Conservation (phyloP, 1,140 invertebrate genomes). For the Gryllus bimaculatus region DNA sequence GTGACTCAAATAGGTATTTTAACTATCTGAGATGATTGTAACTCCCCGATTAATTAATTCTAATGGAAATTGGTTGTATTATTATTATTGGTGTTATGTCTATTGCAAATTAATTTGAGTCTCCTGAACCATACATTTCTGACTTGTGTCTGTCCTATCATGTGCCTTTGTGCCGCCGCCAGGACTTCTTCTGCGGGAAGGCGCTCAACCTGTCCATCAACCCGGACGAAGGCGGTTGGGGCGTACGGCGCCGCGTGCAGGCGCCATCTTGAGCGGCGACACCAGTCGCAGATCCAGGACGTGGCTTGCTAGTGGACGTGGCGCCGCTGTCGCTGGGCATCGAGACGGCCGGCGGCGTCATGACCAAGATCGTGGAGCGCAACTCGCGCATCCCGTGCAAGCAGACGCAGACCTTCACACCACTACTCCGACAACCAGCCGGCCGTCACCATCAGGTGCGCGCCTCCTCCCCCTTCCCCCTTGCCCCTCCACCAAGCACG, state of each 20-base stretch:
- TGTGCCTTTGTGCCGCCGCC: slow-evolving; percentile 24
- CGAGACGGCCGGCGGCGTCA: slow-evolving; percentile 56
- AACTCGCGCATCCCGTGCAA: slow-evolving; percentile 58
- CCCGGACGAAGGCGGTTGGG: slow-evolving; percentile 55
- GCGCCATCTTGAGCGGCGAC: slow-evolving; percentile 50
- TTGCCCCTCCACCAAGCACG: no score
- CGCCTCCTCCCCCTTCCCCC: slow-evolving; percentile 35
- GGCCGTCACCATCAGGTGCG: slow-evolving; percentile 58
- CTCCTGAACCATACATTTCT: no score
- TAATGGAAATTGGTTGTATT: no score
- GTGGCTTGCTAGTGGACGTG: slow-evolving; percentile 29
- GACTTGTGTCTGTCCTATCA: no score
- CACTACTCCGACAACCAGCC: slow-evolving; percentile 62
- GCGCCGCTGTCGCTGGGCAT: slow-evolving; percentile 54
- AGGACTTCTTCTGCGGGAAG: slow-evolving; percentile 59
- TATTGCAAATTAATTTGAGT: no score
- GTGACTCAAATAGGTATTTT: no score
- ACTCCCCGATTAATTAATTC: no score
- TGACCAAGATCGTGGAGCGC: slow-evolving; percentile 52
- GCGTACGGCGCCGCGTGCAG: slow-evolving; percentile 55
- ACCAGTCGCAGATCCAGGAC: slow-evolving; percentile 42
- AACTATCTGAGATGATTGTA: no score
- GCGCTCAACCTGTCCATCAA: slow-evolving; percentile 60
- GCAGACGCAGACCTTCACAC: slow-evolving; percentile 52
- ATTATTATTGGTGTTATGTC: no score